Evolutionary conservation across 2,888 invertebrate genomes (phyloP).

Genomic region (Pyrrhosoma nymphula): DNA sequence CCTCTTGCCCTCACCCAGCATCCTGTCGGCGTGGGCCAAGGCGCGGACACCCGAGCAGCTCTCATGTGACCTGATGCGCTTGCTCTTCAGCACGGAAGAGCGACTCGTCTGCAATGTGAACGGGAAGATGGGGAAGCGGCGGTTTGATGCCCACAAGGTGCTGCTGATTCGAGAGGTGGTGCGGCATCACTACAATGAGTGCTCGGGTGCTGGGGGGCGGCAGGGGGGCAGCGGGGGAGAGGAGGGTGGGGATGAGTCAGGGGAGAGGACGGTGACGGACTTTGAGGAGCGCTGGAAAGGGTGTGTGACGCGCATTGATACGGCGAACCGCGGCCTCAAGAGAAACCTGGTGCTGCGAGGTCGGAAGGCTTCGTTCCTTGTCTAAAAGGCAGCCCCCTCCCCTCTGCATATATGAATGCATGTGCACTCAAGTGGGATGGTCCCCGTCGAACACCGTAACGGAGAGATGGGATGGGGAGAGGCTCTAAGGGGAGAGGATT

Average conservation of each 20-base stretch:
- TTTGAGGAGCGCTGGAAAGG: slow-evolving; percentile 79
- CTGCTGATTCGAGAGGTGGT: slow-evolving; percentile 78
- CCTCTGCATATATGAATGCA: not conserved
- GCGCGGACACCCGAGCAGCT: slow-evolving; percentile 78
- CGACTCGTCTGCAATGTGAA: slow-evolving; percentile 78
- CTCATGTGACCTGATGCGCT: slow-evolving; percentile 78
- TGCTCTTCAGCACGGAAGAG: slow-evolving; percentile 78
- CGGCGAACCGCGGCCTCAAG: slow-evolving; percentile 78
- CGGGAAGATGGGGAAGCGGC: slow-evolving; percentile 79
- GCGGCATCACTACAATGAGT: slow-evolving; percentile 73
- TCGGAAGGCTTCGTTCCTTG: slow-evolving; percentile 68
- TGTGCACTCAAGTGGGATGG: too few relatives aligned
- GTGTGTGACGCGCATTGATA: slow-evolving; percentile 79
- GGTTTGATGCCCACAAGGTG: slow-evolving; percentile 78
- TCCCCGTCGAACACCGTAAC: too few relatives aligned
- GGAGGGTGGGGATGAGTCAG: slow-evolving; percentile 70
- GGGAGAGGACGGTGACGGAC: slow-evolving; percentile 76
- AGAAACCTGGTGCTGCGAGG: slow-evolving; percentile 76
- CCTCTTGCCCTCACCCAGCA: slow-evolving; percentile 77
- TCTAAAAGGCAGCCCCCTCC: slow-evolving; percentile 38
- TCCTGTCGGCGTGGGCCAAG: slow-evolving; percentile 78
- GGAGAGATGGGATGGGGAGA: too few relatives aligned
- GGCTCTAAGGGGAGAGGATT: too few relatives aligned
- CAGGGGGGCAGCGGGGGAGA: not conserved
- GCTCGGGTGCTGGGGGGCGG: not conserved